phyloP scores from a whole-genome alignment of 2,888 invertebrate species.

The Caenorhabditis wallacei region DNA sequence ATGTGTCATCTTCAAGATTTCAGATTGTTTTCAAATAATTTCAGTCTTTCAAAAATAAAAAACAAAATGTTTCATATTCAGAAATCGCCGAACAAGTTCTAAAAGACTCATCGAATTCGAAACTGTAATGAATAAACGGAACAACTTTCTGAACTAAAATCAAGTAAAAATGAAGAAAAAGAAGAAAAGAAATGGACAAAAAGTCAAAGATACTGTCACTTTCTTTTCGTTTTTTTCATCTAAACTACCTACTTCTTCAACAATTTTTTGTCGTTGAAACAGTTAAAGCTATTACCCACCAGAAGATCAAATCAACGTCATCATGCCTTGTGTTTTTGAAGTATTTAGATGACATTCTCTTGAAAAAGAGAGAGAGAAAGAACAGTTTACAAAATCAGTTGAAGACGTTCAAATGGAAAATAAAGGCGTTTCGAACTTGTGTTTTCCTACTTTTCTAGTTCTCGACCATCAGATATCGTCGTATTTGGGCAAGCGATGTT shows the following conservation, averaged over 20 bases:
- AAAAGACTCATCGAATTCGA: too few relatives aligned
- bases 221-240: constrained; percentile 7
- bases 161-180: constrained; percentile 12
- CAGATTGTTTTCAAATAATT: too few relatives aligned
- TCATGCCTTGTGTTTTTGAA: constrained; percentile 3
- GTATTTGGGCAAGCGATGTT: constrained; percentile 27
- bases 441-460: constrained; percentile 41
- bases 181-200: neutral
- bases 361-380: neutral
- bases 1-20: neutral
- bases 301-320: constrained; percentile 24
- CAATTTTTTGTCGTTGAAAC: constrained; percentile 52
- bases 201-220: neutral
- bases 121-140: too few relatives aligned
- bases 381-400: constrained; percentile 14
- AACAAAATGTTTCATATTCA: too few relatives aligned
- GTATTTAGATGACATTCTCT: constrained; percentile 25
- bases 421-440: constrained; percentile 50
- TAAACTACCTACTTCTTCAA: constrained; percentile 5
- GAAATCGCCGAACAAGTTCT: too few relatives aligned
- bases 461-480: constrained; percentile 53
- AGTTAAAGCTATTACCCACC: constrained; percentile 30
- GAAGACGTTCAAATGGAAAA: constrained; percentile 38
- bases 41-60: too few relatives aligned
- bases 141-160: neutral